phyloP scores from a whole-genome alignment of 2,888 invertebrate species.

The Ennomos erosarius region DNA sequence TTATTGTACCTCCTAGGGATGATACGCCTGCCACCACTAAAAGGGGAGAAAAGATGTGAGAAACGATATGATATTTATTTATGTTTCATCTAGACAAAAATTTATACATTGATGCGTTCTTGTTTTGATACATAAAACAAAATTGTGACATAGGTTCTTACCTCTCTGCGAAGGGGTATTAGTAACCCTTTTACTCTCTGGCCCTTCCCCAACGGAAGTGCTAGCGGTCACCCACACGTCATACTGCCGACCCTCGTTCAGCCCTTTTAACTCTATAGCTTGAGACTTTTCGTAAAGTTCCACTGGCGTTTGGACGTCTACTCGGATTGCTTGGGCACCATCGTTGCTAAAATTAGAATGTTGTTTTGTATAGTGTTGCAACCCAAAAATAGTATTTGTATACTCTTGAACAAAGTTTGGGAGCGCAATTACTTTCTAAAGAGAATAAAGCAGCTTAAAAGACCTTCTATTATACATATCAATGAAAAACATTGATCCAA shows the following conservation, averaged over 20 bases:
- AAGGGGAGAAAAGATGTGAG: not conserved
- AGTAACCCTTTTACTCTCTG: constrained; percentile 78
- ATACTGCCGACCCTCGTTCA: constrained; percentile 84
- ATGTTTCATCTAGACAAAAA: too few relatives aligned
- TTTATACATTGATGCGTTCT: too few relatives aligned
- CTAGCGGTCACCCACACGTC: constrained; percentile 88
- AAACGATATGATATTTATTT: too few relatives aligned
- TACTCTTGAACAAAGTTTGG: too few relatives aligned
- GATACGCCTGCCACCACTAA: constrained; percentile 87
- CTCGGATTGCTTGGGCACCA: constrained; percentile 69
- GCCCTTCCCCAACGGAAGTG: constrained; percentile 86
- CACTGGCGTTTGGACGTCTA: constrained; percentile 60
- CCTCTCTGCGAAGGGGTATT: constrained; percentile 84
- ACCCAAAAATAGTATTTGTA: not conserved
- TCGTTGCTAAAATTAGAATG: constrained; percentile 61
- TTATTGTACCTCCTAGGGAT: constrained; percentile 83
- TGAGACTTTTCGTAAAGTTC: constrained; percentile 75
- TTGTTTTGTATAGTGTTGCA: not conserved
- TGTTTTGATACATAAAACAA: too few relatives aligned
- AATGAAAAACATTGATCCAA: too few relatives aligned
- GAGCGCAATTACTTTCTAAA: too few relatives aligned
- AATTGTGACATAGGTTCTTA: constrained; percentile 43
- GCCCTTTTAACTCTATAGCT: constrained; percentile 78
- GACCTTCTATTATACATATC: too few relatives aligned
- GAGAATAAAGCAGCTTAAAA: too few relatives aligned